phyloP scores from a whole-genome alignment of 2,113 vertebrate species.

The Elephas maximus region DNA sequence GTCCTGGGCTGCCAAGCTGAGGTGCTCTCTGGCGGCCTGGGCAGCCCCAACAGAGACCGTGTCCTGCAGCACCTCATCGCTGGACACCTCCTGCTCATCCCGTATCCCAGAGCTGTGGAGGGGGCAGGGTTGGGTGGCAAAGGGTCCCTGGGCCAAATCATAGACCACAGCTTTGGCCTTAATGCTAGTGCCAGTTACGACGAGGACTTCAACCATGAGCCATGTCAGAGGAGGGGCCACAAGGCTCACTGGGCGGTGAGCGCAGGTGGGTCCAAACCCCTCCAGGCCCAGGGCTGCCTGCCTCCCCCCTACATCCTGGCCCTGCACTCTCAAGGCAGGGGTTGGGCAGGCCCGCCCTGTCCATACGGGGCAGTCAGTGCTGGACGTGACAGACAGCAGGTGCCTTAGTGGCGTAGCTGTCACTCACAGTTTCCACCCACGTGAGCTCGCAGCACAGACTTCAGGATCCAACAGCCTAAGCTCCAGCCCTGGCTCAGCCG shows the following conservation, averaged over 20 bases:
- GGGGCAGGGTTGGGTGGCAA: neutral
- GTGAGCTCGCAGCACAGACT: neutral
- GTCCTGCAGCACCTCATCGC: conserved; percentile 90
- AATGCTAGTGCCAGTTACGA: conserved; percentile 90
- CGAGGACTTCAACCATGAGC: conserved; percentile 95
- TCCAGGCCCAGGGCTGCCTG: neutral
- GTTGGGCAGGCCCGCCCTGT: neutral
- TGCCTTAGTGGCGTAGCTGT: neutral
- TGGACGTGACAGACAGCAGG: neutral
- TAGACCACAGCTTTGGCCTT: conserved; percentile 54
- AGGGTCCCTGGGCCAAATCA: neutral
- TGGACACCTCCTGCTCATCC: conserved; percentile 92
- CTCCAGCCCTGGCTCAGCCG: neutral
- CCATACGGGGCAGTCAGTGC: neutral
- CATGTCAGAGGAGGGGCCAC: conserved; percentile 91
- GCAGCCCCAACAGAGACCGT: conserved; percentile 85
- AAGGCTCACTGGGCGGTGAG: conserved; percentile 94
- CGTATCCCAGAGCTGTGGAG: conserved; percentile 89
- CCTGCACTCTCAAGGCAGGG: neutral
- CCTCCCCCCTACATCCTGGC: neutral
- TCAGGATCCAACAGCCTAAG: neutral
- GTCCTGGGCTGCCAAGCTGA: conserved; percentile 89
- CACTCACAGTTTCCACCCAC: neutral
- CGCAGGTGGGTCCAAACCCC: conserved; percentile 87
- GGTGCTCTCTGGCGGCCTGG: conserved; percentile 90